A percentile compares a stretch with the other conserved stretches of the same genome.
Evolutionary conservation across 2,113 vertebrate species (phyloP).

Genomic region (Neoarius graeffei): DNA sequence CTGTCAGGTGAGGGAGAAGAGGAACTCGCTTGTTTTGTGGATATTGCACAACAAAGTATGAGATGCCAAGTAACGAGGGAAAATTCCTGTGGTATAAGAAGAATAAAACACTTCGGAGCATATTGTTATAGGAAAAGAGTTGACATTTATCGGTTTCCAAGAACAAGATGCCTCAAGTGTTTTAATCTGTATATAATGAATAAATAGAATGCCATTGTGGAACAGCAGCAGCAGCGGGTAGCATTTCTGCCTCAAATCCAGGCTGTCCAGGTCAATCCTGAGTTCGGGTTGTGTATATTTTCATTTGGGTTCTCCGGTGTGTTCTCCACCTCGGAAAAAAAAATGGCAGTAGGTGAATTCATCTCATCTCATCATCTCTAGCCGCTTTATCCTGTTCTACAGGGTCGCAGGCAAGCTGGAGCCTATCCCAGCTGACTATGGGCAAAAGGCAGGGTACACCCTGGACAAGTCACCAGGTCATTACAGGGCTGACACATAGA

Average conservation of each 20-base stretch:
- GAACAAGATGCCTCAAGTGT: neutral
- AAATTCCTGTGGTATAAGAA: neutral
- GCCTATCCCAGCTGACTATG: too few relatives aligned
- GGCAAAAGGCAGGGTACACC: too few relatives aligned
- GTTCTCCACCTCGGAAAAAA: neutral
- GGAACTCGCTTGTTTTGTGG: neutral
- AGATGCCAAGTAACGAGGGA: neutral
- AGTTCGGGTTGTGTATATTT: neutral
- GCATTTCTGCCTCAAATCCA: neutral
- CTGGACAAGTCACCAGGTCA: too few relatives aligned
- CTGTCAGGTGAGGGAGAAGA: neutral
- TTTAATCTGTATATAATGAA: neutral
- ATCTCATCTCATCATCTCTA: too few relatives aligned
- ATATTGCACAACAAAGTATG: neutral
- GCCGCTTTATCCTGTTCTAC: too few relatives aligned
- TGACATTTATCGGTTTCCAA: neutral
- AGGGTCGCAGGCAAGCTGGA: too few relatives aligned
- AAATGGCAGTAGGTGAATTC: too few relatives aligned
- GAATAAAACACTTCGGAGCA: neutral
- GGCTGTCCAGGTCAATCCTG: neutral
- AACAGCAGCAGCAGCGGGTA: neutral
- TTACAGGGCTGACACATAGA: too few relatives aligned
- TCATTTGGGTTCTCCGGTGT: neutral
- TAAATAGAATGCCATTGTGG: neutral
- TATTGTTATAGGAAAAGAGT: neutral